These are phyloP conservation scores for Micromesistius poutassou DNA, from an alignment of 2,797 vertebrate species.

Conservation along the genomic window DNA sequence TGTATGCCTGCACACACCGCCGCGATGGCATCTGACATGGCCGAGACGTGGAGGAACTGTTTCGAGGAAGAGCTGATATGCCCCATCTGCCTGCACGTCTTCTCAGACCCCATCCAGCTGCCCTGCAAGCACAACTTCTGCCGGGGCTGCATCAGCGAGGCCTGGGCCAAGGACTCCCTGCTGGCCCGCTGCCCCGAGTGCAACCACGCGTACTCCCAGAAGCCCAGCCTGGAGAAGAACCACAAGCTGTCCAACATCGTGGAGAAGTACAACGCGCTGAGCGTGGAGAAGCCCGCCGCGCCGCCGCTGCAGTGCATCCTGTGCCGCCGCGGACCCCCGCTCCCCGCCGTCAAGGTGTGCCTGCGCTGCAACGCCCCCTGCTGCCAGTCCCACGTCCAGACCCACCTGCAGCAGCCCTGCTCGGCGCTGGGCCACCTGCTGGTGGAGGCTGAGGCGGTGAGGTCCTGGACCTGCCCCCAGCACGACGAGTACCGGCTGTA, in stretches of 20 bases:
- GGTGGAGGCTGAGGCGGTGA: conserved; percentile 94
- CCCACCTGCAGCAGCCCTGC: conserved; percentile 98
- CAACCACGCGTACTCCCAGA: conserved; percentile 98
- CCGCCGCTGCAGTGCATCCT: conserved; percentile 90
- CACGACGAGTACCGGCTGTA: conserved; percentile 98
- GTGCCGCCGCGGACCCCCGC: conserved; percentile 92
- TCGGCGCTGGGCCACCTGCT: conserved; percentile 94
- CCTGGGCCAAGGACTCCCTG: conserved; percentile 95
- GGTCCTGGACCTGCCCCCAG: conserved; percentile 98
- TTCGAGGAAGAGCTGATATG: conserved; percentile 99
- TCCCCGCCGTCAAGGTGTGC: conserved; percentile 95
- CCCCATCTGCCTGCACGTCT: conserved; percentile 98
- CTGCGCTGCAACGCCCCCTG: conserved; percentile 96
- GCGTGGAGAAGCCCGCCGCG: conserved; percentile 64
- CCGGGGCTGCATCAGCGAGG: conserved; percentile 96
- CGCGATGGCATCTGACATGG: conserved; percentile 78
- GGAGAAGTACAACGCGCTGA: conserved; percentile 94
- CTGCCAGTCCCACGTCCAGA: conserved; percentile 98
- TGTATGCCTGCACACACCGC: conserved; percentile 61
- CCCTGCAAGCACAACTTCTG: conserved; percentile 99
- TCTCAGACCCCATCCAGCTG: conserved; percentile 97
- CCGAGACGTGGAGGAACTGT: conserved; percentile 99
- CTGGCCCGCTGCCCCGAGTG: conserved; percentile 97
- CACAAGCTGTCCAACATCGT: conserved; percentile 99
- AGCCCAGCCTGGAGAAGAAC: conserved; percentile 97